phyloP scores from a whole-genome alignment of 2,888 invertebrate genomes.

The Augochlorella aurata region DNA sequence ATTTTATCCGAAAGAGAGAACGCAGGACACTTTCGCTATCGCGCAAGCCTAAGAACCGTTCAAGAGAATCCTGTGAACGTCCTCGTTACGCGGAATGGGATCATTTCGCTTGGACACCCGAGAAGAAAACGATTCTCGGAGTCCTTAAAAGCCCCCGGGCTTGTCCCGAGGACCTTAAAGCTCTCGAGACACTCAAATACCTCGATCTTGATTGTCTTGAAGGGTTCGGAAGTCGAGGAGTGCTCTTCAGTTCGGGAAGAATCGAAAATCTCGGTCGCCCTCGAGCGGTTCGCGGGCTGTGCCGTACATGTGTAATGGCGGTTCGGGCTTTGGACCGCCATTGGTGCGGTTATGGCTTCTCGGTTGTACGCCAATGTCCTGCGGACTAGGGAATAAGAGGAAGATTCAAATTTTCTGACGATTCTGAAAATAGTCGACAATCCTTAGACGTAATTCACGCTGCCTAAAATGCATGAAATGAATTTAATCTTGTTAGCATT shows the following conservation, averaged over 20 bases:
- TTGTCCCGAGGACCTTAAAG: constrained; percentile 18
- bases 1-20: no score
- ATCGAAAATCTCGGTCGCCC: constrained; percentile 46
- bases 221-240: constrained; percentile 25
- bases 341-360: neutral
- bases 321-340: neutral
- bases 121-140: constrained; percentile 19
- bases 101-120: constrained; percentile 22
- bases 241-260: constrained; percentile 18
- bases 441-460: no score
- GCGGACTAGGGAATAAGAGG: no score
- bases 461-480: no score
- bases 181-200: constrained; percentile 22
- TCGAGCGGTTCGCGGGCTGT: neutral
- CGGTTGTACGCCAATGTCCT: neutral
- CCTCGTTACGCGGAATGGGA: constrained; percentile 33
- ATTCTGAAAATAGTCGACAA: no score
- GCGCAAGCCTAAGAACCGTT: constrained; percentile 4
- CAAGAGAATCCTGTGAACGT: constrained; percentile 11
- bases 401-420: no score
- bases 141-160: constrained; percentile 36
- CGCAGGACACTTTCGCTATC: no score
- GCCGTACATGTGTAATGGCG: neutral
- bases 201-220: constrained; percentile 37
- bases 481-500: no score